phyloP scores from a whole-genome alignment of 2,113 vertebrate genomes.

The Percopsis transmontana region DNA sequence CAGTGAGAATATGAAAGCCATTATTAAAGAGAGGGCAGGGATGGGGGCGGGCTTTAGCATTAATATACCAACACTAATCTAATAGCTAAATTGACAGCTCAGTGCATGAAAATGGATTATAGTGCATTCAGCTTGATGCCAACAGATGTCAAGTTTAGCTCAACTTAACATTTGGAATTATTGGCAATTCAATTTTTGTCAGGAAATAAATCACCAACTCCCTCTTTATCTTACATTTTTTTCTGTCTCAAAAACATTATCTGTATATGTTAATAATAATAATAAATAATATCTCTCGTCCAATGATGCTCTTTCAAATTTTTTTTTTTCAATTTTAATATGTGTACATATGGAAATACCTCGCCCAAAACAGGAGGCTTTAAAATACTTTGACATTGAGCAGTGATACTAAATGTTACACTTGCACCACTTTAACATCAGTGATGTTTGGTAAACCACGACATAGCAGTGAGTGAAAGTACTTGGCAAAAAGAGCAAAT shows the following conservation, averaged over 20 bases:
- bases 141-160: slow-evolving; percentile 17
- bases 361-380: too few species aligned
- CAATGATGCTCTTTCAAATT: too few species aligned
- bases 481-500: slow-evolving; percentile 56
- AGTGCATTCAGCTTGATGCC: slow-evolving; percentile 34
- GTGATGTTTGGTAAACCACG: slow-evolving; percentile 47
- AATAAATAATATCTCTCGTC: too few species aligned
- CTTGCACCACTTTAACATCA: slow-evolving; percentile 38
- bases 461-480: slow-evolving; percentile 59
- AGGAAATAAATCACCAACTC: slow-evolving; percentile 3
- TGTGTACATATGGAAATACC: too few species aligned
- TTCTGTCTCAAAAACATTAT: too few species aligned
- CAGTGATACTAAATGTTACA: not conserved
- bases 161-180: slow-evolving; percentile 24
- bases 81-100: slow-evolving; percentile 47
- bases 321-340: too few species aligned
- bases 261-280: too few species aligned
- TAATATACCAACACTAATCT: slow-evolving; percentile 48
- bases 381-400: too few species aligned
- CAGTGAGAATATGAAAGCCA: slow-evolving; percentile 39
- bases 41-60: not conserved
- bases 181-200: slow-evolving; percentile 2
- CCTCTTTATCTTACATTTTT: too few species aligned
- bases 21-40: slow-evolving; percentile 51
- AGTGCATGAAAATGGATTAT: slow-evolving; percentile 49